A percentile compares a stretch with the other conserved stretches of the same genome.
phyloP scores from a whole-genome alignment of 2,113 vertebrate species.

The Psilopogon haemacephalus region DNA sequence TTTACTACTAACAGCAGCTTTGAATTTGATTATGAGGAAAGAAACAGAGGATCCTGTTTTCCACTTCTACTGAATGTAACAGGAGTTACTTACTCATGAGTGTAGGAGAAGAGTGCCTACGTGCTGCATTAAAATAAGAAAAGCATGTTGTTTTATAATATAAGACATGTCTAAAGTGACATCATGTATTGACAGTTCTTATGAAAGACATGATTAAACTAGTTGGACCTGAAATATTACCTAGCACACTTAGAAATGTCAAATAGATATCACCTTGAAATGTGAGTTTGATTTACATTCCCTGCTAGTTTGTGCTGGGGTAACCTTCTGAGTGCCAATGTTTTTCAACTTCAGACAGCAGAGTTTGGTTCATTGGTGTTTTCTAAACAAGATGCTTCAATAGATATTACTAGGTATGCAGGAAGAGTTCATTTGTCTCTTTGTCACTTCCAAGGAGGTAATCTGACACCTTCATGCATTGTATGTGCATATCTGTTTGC shows the following conservation, averaged over 20 bases:
- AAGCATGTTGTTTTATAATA: not conserved
- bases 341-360: not conserved
- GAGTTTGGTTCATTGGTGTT: not conserved
- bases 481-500: not conserved
- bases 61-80: not conserved
- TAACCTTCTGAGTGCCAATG: not conserved
- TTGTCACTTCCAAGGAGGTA: not conserved
- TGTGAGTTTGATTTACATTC: not conserved
- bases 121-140: not conserved
- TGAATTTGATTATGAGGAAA: not conserved
- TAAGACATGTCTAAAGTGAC: not conserved
- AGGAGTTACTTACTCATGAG: not conserved
- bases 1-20: not conserved
- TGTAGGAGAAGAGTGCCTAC: not conserved
- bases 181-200: not conserved
- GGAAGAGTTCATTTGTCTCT: not conserved
- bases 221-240: not conserved
- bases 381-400: not conserved
- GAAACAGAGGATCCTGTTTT: not conserved
- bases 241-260: not conserved
- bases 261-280: slow-evolving; percentile 1
- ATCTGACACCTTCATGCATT: not conserved
- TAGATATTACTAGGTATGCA: not conserved
- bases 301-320: not conserved
- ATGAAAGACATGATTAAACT: not conserved